These are phyloP conservation scores for Scophthalmus maximus DNA, from an alignment of 2,113 vertebrate species.

Conservation along the genomic window DNA sequence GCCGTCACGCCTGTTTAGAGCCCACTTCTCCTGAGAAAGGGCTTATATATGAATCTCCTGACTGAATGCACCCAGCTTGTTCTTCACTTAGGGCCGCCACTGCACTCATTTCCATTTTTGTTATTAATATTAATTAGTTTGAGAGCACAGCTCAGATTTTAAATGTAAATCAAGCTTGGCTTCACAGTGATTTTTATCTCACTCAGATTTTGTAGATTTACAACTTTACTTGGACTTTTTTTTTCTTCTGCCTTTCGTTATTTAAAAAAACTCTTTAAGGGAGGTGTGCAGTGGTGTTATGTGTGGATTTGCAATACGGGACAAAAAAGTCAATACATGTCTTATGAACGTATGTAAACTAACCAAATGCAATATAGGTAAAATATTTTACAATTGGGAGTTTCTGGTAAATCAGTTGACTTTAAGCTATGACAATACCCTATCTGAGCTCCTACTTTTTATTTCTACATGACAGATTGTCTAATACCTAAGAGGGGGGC, in stretches of 20 bases:
- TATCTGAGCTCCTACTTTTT: conserved; percentile 53
- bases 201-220: conserved; percentile 76
- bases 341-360: conserved; percentile 9
- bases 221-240: conserved; percentile 75
- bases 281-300: conserved; percentile 25
- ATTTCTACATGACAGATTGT: conserved; percentile 72
- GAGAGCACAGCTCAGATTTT: conserved; percentile 77
- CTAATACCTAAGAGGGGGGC: conserved; percentile 68
- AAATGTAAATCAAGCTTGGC: conserved; percentile 80
- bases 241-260: conserved; percentile 9
- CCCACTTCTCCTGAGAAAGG: conserved; percentile 96
- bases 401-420: conserved; percentile 41
- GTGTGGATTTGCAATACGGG: conserved; percentile 5
- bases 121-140: conserved; percentile 91
- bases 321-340: neutral
- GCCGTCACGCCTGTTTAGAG: conserved; percentile 94
- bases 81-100: conserved; percentile 73
- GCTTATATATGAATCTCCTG: conserved; percentile 90
- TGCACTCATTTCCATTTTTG: conserved; percentile 82
- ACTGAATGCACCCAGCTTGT: conserved; percentile 86
- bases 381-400: conserved; percentile 31
- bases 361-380: conserved; percentile 25
- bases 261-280: conserved; percentile 53
- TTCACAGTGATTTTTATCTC: conserved; percentile 81
- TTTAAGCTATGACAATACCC: conserved; percentile 58